Percentiles rank a stretch among this genome's conserved stretches.
Conservation (phyloP, 2,113 vertebrate genomes). For the Myiopsitta monachus region DNA sequence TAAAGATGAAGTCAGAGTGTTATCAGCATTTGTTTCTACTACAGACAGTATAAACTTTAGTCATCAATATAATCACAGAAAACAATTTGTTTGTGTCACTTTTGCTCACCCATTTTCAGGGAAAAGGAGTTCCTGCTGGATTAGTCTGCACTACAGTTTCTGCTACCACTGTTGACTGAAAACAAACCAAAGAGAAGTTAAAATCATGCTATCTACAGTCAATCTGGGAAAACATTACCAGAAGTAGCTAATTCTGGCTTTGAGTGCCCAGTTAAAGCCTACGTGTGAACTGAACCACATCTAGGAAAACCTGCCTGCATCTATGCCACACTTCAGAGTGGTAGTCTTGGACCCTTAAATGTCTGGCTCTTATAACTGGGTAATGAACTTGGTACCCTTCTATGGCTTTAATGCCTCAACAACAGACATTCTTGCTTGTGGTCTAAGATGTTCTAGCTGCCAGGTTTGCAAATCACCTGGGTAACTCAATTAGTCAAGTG, state of each 20-base stretch:
- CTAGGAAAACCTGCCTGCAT: neutral
- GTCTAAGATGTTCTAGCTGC: neutral
- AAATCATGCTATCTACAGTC: neutral
- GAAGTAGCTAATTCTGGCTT: neutral
- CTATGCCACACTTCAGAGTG: neutral
- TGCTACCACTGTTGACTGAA: slow-evolving; percentile 20
- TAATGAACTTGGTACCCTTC: neutral
- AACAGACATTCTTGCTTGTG: neutral
- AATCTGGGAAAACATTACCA: neutral
- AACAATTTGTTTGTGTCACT: neutral
- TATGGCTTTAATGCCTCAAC: neutral
- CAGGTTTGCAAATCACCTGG: neutral
- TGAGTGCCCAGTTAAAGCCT: neutral
- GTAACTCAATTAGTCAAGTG: neutral
- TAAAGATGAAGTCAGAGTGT: neutral
- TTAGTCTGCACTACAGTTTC: neutral
- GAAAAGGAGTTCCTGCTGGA: neutral
- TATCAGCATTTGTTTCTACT: slow-evolving; percentile 32
- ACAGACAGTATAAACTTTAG: neutral
- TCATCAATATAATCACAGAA: neutral
- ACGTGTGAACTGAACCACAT: neutral
- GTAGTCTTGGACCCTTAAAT: neutral
- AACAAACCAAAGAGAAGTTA: slow-evolving; percentile 1
- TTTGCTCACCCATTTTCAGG: neutral
- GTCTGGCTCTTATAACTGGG: neutral